phyloP scores from a whole-genome alignment of 2,888 invertebrate genomes.

The Spodoptera littoralis region DNA sequence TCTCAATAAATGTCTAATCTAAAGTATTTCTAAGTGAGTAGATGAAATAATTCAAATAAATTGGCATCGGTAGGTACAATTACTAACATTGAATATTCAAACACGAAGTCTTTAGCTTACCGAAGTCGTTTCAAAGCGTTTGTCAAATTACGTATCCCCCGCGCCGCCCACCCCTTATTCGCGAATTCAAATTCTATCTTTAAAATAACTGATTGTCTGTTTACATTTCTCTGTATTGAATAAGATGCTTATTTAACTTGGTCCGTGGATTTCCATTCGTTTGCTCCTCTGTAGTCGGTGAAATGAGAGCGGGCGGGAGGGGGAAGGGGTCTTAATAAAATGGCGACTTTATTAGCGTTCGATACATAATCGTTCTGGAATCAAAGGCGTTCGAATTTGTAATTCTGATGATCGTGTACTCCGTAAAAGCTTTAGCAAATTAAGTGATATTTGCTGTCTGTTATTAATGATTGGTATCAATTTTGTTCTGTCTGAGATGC shows the following conservation, averaged over 20 bases:
- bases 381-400: slow-evolving; percentile 77
- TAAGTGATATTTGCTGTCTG: slow-evolving; percentile 71
- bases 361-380: slow-evolving; percentile 78
- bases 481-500: background rate
- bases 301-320: slow-evolving; percentile 36
- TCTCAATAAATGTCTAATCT: slow-evolving; percentile 12
- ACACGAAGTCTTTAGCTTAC: slow-evolving; percentile 54
- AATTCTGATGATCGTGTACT: slow-evolving; percentile 73
- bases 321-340: slow-evolving; percentile 68
- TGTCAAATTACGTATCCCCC: slow-evolving; percentile 72
- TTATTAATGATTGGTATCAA: slow-evolving; percentile 37
- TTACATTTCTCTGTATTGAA: slow-evolving; percentile 85
- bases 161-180: slow-evolving; percentile 57
- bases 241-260: slow-evolving; percentile 75
- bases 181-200: slow-evolving; percentile 80
- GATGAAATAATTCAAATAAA: slow-evolving; percentile 36
- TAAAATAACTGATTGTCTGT: slow-evolving; percentile 87
- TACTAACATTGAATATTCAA: slow-evolving; percentile 62
- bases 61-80: slow-evolving; percentile 37
- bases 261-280: slow-evolving; percentile 60
- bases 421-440: slow-evolving; percentile 77
- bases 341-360: slow-evolving; percentile 75
- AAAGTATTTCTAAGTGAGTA: background rate
- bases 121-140: slow-evolving; percentile 69
- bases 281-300: slow-evolving; percentile 46